Base-by-base conservation (phyloP, 2,797 vertebrate genomes). In the Zalophus californianus region DNA sequence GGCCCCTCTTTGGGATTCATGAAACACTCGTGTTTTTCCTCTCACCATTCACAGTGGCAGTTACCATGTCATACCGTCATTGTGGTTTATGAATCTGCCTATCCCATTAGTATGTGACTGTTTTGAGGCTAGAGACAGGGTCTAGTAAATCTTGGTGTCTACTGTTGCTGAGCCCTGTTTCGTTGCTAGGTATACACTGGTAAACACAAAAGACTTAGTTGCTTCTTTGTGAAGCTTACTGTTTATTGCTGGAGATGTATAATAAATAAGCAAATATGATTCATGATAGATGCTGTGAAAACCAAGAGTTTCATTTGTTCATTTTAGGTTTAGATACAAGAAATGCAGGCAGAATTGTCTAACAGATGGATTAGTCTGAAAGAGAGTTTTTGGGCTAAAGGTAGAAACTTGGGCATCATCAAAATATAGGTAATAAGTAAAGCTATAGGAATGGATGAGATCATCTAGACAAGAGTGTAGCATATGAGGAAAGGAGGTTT, bases 161-260 rank as follows among this genome's bases (percentile, higher is more conserved):
- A 21, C 35, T 94, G 23, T 85, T 93, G 41, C 29, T 44, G 73
- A 90, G 32, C 41, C 41, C 38, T 78, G 2, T 77, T 78, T 91
- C 79, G 50, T 94, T 94, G 27, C 23, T 88, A 44, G 25, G 7
- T 64, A 18, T 64, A 80, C 35, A 35, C 27, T 80, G 18, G 50
- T 90, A 92, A 97, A 41, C n/a, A 96, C 3, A 91, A 38, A 32
- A 94, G 38, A 70, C 29, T 60, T 93, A 79, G n/a, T 97, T 96
- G 12, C 44, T 95, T 41, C n/a, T 84, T 80, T 93, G 66, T 85
- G 32, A 90, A 85, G 50, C 52, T 88, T 93, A 52, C 32, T 66
- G 9, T 94, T 93, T 82, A 48, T 83, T 88, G 70, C 94, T 66
- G 23, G 50, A 90, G 32, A 58, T 70, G 9, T 85, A 21, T 96